Percentiles rank a stretch among this genome's conserved stretches.
Evolutionary conservation across 2,888 invertebrate genomes (phyloP).

Genomic region (Dyspetes luteomarginatus): DNA sequence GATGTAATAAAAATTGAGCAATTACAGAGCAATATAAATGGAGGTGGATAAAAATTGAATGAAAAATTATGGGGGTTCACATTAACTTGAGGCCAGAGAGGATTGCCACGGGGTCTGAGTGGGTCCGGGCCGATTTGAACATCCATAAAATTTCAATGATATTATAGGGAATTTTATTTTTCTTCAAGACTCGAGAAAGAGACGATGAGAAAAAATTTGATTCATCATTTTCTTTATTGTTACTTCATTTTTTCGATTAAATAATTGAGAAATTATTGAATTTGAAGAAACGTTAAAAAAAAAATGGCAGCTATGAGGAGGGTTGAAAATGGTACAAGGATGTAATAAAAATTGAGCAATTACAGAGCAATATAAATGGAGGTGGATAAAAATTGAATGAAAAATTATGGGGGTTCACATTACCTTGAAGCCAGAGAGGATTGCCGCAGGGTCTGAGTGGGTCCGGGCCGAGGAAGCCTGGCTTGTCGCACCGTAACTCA

Average conservation of each 20-base stretch:
- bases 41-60: neutral
- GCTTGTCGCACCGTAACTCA: slow-evolving; percentile 87
- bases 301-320: no score
- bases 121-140: no score
- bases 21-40: neutral
- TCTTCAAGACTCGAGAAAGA: no score
- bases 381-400: neutral
- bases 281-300: no score
- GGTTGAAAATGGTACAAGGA: neutral
- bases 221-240: no score
- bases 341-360: neutral
- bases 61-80: neutral
- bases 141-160: no score
- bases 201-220: no score
- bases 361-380: neutral
- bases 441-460: slow-evolving; percentile 84
- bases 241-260: no score
- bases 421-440: slow-evolving; percentile 85
- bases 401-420: slow-evolving; percentile 65
- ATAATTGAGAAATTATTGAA: no score
- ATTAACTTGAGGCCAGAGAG: no score
- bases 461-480: slow-evolving; percentile 82
- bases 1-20: neutral
- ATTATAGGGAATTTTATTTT: no score
- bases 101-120: no score